A percentile compares a stretch with the other conserved stretches of the same genome.
phyloP scores from a whole-genome alignment of 2,113 vertebrate species.

The Macquaria ambigua region DNA sequence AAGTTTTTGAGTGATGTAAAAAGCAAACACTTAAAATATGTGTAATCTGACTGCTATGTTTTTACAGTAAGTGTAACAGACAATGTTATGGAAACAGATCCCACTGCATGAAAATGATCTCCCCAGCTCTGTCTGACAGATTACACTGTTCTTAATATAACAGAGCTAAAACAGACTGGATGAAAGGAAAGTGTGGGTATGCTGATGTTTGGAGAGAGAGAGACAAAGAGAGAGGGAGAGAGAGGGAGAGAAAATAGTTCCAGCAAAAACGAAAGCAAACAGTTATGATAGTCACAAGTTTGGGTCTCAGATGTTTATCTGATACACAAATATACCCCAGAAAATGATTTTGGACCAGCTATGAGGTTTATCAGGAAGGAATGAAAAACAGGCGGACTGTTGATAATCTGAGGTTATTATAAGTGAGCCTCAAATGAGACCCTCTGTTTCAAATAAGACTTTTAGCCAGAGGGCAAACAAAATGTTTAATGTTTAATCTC shows the following conservation, averaged over 20 bases:
- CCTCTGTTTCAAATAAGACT: conserved; percentile 34
- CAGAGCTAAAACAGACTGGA: conserved; percentile 24
- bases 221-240: background rate
- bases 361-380: conserved; percentile 41
- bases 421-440: conserved; percentile 13
- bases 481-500: conserved; percentile 10
- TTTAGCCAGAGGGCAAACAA: conserved; percentile 21
- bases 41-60: conserved; percentile 25
- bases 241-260: background rate
- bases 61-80: conserved; percentile 18
- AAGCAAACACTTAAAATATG: conserved; percentile 16
- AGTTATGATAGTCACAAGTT: conserved; percentile 50
- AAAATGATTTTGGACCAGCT: conserved; percentile 35
- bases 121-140: conserved; percentile 31
- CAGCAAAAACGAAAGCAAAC: background rate
- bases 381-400: conserved; percentile 24
- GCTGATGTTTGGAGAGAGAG: conserved; percentile 1
- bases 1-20: conserved; percentile 2
- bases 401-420: conserved; percentile 6
- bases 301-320: conserved; percentile 47
- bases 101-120: conserved; percentile 4
- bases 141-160: background rate
- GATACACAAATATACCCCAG: conserved; percentile 34
- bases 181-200: conserved; percentile 7
- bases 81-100: conserved; percentile 28